These are phyloP conservation scores for Mesitornis unicolor DNA, from an alignment of 2,113 vertebrate species.

Conservation along the genomic window DNA sequence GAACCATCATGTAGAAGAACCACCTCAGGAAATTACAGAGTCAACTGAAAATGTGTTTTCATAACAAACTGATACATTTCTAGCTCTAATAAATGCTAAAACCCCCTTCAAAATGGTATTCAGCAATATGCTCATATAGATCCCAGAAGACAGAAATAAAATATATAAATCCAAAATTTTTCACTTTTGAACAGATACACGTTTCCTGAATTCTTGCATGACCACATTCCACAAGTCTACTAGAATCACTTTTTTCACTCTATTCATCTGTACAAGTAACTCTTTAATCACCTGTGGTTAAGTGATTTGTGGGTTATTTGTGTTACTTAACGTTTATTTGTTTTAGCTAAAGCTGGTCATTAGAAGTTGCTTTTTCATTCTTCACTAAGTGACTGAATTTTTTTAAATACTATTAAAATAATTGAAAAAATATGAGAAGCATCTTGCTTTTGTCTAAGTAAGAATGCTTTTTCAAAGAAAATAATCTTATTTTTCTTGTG, in stretches of 20 bases:
- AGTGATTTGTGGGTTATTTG: neutral
- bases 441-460: neutral
- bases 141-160: neutral
- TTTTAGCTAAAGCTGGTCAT: neutral
- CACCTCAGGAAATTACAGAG: neutral
- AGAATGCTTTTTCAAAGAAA: neutral
- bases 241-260: neutral
- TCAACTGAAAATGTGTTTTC: neutral
- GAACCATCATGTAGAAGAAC: neutral
- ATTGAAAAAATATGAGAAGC: no score
- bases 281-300: neutral
- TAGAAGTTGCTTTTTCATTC: neutral
- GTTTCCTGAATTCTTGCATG: neutral
- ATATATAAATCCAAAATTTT: neutral
- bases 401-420: no score
- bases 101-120: neutral
- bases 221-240: neutral
- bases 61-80: neutral
- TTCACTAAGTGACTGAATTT: neutral
- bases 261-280: neutral
- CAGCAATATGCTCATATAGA: neutral
- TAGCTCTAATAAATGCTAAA: neutral
- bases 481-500: neutral
- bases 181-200: no score
- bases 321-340: neutral